Conservation (phyloP, 2,888 invertebrate genomes). For the Erpobdella octoculata region DNA sequence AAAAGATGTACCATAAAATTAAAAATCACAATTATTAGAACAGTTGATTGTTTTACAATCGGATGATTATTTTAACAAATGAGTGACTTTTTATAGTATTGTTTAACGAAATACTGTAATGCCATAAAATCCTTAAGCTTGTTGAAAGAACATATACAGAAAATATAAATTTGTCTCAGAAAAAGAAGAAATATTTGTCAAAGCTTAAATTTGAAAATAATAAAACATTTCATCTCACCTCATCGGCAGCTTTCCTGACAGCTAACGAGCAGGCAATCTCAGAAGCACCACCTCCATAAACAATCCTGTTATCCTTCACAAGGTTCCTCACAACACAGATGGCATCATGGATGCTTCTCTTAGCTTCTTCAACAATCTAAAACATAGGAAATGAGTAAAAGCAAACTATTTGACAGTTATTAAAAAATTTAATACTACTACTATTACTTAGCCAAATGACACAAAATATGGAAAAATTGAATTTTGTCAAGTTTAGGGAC, state of each 20-base stretch:
- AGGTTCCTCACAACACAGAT: slow-evolving; percentile 68
- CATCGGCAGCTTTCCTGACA: slow-evolving; percentile 77
- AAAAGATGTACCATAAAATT: slow-evolving; percentile 28
- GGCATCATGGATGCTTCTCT: slow-evolving; percentile 68
- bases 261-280: slow-evolving; percentile 89
- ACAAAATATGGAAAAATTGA: background rate
- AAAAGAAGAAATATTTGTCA: too few relatives aligned
- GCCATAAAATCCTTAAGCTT: background rate
- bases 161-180: too few relatives aligned
- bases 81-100: background rate
- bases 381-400: background rate
- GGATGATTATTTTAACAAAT: background rate
- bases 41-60: background rate
- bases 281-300: slow-evolving; percentile 94
- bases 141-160: too few relatives aligned
- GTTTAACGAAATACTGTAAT: background rate
- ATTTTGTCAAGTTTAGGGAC: too few relatives aligned
- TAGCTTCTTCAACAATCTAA: slow-evolving; percentile 68
- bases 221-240: slow-evolving; percentile 42
- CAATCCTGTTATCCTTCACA: slow-evolving; percentile 66
- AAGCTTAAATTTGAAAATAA: background rate
- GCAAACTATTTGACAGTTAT: slow-evolving; percentile 1
- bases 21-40: background rate
- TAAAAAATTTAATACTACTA: background rate
- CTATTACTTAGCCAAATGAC: background rate